These are phyloP conservation scores for Wiebesia pumilae DNA, from an alignment of 1,140 invertebrate genomes.

Conservation along the genomic window DNA sequence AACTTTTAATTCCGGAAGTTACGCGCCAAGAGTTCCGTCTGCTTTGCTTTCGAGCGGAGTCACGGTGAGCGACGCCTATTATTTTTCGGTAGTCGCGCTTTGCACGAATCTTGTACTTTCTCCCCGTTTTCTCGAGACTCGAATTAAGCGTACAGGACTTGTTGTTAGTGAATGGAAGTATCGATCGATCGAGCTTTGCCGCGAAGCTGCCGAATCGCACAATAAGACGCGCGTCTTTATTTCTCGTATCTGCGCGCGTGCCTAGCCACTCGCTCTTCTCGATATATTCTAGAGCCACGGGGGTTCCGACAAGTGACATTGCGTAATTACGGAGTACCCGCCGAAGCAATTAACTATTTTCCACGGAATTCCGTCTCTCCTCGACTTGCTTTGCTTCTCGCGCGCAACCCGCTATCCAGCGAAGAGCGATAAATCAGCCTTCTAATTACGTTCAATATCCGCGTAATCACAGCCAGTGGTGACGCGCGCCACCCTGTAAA, in stretches of 20 bases:
- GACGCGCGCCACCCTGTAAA: too few relatives aligned
- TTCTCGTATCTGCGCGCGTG: too few relatives aligned
- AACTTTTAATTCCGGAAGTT: too few relatives aligned
- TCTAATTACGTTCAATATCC: neutral
- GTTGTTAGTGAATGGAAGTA: neutral
- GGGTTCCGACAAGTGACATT: too few relatives aligned
- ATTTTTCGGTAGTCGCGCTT: conserved; percentile 10
- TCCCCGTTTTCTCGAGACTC: neutral
- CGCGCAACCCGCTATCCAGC: neutral
- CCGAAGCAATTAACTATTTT: too few relatives aligned
- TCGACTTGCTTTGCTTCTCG: too few relatives aligned
- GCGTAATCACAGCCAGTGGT: too few relatives aligned
- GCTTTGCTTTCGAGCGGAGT: too few relatives aligned
- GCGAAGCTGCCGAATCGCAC: neutral
- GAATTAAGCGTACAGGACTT: neutral
- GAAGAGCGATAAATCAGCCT: neutral
- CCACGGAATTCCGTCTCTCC: too few relatives aligned
- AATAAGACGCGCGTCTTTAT: neutral
- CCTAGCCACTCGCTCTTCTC: too few relatives aligned
- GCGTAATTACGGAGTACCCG: too few relatives aligned
- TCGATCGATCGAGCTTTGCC: neutral
- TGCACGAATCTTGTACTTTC: conserved; percentile 11
- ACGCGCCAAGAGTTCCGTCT: neutral
- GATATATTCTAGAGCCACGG: too few relatives aligned
- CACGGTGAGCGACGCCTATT: neutral